Evolutionary conservation across 1,140 invertebrate species (phyloP).

Genomic region (Atta cephalotes): DNA sequence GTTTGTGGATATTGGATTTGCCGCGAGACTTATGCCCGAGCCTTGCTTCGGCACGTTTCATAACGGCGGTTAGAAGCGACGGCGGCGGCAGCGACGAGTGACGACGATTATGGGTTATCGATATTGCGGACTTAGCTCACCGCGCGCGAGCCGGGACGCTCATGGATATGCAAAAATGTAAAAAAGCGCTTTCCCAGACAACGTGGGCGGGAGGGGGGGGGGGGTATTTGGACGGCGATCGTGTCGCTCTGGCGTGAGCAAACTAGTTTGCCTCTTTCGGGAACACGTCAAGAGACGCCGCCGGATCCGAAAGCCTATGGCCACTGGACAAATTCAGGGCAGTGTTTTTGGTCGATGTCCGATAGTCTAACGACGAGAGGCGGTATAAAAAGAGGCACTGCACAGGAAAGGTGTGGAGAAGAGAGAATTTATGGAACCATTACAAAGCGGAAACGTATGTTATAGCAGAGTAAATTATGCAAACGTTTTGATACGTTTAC

Average conservation of each 20-base stretch:
- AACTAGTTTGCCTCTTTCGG: constrained; percentile 59
- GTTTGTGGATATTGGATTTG: constrained; percentile 67
- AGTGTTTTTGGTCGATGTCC: constrained; percentile 47
- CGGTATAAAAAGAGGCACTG: constrained; percentile 18
- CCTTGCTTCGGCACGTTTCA: constrained; percentile 45
- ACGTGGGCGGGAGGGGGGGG: not conserved
- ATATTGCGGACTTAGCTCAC: constrained; percentile 64
- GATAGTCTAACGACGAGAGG: constrained; percentile 39
- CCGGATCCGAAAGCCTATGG: constrained; percentile 30
- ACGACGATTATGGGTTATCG: constrained; percentile 72
- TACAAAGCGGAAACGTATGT: not conserved
- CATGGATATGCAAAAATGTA: constrained; percentile 71
- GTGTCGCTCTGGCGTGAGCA: constrained; percentile 51
- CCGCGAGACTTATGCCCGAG: constrained; percentile 68
- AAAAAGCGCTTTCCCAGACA: constrained; percentile 40
- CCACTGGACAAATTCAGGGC: constrained; percentile 51
- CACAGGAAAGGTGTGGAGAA: not conserved
- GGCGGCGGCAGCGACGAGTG: constrained; percentile 1
- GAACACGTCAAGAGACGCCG: constrained; percentile 41
- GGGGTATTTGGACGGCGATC: constrained; percentile 39
- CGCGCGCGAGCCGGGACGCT: constrained; percentile 15
- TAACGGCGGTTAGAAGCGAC: not conserved
- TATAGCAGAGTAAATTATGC: not conserved
- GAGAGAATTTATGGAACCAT: constrained; percentile 19
- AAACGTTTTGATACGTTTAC: not conserved